A percentile compares a stretch with the other conserved stretches of the same genome.
Evolutionary conservation across 2,888 invertebrate genomes (phyloP).

Genomic region (Drosophila bunnanda): DNA sequence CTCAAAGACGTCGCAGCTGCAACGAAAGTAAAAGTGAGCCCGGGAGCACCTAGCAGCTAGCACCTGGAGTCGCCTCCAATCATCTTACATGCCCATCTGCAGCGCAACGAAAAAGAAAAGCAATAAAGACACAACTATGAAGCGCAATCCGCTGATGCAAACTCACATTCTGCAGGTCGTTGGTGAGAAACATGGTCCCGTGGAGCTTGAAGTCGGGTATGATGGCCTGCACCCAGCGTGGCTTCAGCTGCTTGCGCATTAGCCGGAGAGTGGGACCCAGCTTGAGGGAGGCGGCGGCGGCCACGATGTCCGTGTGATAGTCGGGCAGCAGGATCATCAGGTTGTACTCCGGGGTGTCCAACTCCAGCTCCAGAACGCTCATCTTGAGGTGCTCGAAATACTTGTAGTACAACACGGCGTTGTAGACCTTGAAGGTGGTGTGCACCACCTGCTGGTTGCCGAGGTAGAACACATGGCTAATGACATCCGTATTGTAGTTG

Average conservation of each 20-base stretch:
- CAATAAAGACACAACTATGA: background rate
- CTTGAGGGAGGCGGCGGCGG: constrained; percentile 88
- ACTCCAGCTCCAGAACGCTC: constrained; percentile 90
- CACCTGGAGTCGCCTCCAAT: background rate
- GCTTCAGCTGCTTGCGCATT: constrained; percentile 88
- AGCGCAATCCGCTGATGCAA: no score
- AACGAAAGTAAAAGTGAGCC: constrained; percentile 43
- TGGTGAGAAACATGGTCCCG: constrained; percentile 92
- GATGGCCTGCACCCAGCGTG: constrained; percentile 90
- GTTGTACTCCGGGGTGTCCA: constrained; percentile 92
- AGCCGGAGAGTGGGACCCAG: constrained; percentile 87
- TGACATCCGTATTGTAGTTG: constrained; percentile 80
- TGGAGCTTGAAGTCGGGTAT: constrained; percentile 93
- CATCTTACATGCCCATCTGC: constrained; percentile 73
- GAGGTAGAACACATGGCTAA: constrained; percentile 84
- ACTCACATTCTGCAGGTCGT: constrained; percentile 91
- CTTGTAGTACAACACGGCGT: constrained; percentile 90
- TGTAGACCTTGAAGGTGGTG: constrained; percentile 90
- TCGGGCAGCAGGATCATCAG: constrained; percentile 90
- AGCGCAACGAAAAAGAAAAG: constrained; percentile 23
- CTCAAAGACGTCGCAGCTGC: constrained; percentile 92
- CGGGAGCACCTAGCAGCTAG: constrained; percentile 4
- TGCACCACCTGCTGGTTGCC: constrained; percentile 85
- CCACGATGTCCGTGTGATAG: constrained; percentile 87
- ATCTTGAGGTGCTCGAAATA: constrained; percentile 90